These are phyloP conservation scores for Fissipunctia ypsillon DNA, from an alignment of 2,888 invertebrate species.

Conservation along the genomic window DNA sequence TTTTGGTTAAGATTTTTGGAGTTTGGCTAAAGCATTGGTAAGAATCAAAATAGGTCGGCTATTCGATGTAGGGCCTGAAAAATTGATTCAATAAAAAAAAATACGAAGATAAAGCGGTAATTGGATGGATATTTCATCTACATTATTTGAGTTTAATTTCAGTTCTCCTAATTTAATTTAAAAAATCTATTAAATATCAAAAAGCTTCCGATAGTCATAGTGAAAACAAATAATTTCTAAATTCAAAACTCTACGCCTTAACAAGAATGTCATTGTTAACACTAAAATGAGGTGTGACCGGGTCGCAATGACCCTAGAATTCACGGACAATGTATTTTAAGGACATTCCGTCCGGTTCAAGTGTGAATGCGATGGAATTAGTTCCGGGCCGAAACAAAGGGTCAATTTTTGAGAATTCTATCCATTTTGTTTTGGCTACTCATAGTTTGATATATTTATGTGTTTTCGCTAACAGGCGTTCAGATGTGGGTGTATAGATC, in stretches of 20 bases:
- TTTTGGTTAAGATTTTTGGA: background rate
- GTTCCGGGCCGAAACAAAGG: constrained; percentile 84
- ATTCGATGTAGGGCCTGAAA: background rate
- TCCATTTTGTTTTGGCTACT: constrained; percentile 79
- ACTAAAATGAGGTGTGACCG: constrained; percentile 84
- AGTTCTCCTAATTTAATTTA: background rate
- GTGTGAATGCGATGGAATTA: constrained; percentile 87
- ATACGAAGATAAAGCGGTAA: background rate
- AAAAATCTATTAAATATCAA: background rate
- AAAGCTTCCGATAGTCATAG: background rate
- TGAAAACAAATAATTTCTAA: background rate
- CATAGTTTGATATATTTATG: constrained; percentile 82
- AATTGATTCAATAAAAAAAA: background rate
- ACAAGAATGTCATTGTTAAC: constrained; percentile 71
- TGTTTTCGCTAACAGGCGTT: constrained; percentile 77
- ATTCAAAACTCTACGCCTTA: constrained; percentile 28
- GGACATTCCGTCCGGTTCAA: constrained; percentile 83
- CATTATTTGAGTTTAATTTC: background rate
- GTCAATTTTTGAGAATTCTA: constrained; percentile 82
- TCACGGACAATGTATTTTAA: constrained; percentile 89
- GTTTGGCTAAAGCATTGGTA: rapidly evolving
- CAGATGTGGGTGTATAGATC: constrained; percentile 76
- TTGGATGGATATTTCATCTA: background rate
- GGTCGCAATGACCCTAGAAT: constrained; percentile 83
- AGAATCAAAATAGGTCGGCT: background rate